phyloP scores from a whole-genome alignment of 2,113 vertebrate species.

The Psittacula cyanocephala region DNA sequence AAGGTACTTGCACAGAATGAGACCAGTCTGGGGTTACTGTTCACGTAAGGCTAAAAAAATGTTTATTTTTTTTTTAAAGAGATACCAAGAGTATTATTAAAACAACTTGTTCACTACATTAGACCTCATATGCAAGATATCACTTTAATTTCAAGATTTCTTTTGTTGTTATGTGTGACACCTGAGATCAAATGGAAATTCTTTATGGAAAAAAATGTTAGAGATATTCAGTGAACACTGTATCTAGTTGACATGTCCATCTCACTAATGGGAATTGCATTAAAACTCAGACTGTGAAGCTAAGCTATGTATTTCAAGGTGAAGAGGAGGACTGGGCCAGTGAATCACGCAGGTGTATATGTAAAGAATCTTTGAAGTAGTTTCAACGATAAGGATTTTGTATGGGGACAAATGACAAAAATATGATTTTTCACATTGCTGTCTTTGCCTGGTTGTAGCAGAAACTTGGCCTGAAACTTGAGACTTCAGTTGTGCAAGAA shows the following conservation, averaged over 20 bases:
- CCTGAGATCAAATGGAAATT: neutral
- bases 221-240: neutral
- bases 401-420: neutral
- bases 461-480: neutral
- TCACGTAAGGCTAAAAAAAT: neutral
- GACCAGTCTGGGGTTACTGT: neutral
- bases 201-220: neutral
- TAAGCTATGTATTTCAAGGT: neutral
- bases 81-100: neutral
- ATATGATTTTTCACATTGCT: neutral
- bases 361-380: neutral
- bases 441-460: neutral
- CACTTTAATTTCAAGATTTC: neutral
- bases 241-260: neutral
- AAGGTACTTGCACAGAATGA: neutral
- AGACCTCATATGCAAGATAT: neutral
- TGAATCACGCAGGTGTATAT: neutral
- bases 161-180: neutral
- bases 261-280: neutral
- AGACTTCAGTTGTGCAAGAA: neutral
- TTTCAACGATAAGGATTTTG: neutral
- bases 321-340: neutral
- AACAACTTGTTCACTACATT: neutral
- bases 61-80: neutral
- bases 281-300: neutral